Evolutionary conservation across 2,888 invertebrate genomes (phyloP), one percentile per base, ranked within the genome.

Genomic region (Rotaria macrura): DNA sequence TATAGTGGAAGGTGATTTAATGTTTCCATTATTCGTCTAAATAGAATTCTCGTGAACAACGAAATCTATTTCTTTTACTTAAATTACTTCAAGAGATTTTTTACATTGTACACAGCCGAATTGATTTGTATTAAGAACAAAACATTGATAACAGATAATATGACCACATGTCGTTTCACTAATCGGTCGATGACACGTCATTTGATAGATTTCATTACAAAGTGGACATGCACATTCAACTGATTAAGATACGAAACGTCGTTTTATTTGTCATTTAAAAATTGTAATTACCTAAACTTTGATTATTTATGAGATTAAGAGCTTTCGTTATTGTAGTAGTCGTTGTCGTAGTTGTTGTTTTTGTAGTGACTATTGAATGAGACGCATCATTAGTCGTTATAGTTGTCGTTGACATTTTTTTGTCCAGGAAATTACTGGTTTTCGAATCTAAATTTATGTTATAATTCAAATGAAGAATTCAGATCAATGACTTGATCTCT

Each of bases 91-190:
- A 14, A 17, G 9, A 65, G 34, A 34, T 34, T 52, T 38, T 25
- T 17, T 74, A 23, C 47, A 72, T 52, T 47, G 34, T 54, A 29
- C 6, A 29, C 83, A 55, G 20, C 85, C 83, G 14, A 65, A 65
- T 34, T 65, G 65, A 34, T 83, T 38, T n/a, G 43, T 43, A 57
- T 83, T 83, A n/a, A 65, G 54, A 47, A 83, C 55, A 29, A 85
- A 38, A 83, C 85, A 85, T 47, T 49, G 57, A 40, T 57, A 85
- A 57, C 86, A 86, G 14, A 83, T 25, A 20, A 52, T 74, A 79
- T 86, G 86, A n/a, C 79, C 86, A 57, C 86, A 86, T 55, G 52
- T 38, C 34, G 34, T 65, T 29, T 86, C 84, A 7, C 74, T 54
- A 9, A 86, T 52, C 5, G 65, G 85, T n/a, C 85, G 83, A 25